Evolutionary conservation across 2,797 vertebrate genomes (phyloP).

Genomic region (Crocidura indochinensis): DNA sequence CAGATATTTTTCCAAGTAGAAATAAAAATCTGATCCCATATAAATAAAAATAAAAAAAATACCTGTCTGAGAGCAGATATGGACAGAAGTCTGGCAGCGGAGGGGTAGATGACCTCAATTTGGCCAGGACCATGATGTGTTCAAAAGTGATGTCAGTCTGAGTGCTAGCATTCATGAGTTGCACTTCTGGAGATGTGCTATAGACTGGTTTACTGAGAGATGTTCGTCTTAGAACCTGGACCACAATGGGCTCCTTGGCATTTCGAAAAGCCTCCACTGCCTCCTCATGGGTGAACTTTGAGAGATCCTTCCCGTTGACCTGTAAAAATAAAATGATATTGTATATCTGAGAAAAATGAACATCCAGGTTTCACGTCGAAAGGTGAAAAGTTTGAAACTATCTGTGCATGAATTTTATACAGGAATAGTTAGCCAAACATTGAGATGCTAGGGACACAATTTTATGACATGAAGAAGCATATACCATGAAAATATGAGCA

Average conservation of each 20-base stretch:
- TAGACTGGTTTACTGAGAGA: conserved; percentile 91
- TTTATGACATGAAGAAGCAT: no score
- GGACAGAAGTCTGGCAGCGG: conserved; percentile 98
- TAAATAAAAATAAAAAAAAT: conserved; percentile 69
- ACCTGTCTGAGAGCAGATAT: conserved; percentile 98
- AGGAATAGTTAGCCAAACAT: background rate
- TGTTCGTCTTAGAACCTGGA: conserved; percentile 96
- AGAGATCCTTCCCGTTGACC: conserved; percentile 98
- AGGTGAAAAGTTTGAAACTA: conserved; percentile 35
- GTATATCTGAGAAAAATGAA: conserved; percentile 41
- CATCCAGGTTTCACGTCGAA: conserved; percentile 3
- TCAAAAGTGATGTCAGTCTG: conserved; percentile 99
- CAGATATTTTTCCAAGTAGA: conserved; percentile 68
- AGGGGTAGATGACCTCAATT: conserved; percentile 96
- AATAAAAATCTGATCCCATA: background rate
- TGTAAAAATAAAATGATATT: conserved; percentile 82
- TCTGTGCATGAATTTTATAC: conserved; percentile 2
- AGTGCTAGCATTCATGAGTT: conserved; percentile 96
- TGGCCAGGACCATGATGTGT: conserved; percentile 98
- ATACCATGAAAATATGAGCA: no score
- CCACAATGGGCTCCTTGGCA: conserved; percentile 97
- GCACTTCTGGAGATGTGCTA: conserved; percentile 93
- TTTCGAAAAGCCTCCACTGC: conserved; percentile 95
- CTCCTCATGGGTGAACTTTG: conserved; percentile 97
- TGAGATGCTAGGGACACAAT: background rate